These are phyloP conservation scores for Epinotia bilunana DNA, from an alignment of 2,888 invertebrate genomes.

Conservation along the genomic window DNA sequence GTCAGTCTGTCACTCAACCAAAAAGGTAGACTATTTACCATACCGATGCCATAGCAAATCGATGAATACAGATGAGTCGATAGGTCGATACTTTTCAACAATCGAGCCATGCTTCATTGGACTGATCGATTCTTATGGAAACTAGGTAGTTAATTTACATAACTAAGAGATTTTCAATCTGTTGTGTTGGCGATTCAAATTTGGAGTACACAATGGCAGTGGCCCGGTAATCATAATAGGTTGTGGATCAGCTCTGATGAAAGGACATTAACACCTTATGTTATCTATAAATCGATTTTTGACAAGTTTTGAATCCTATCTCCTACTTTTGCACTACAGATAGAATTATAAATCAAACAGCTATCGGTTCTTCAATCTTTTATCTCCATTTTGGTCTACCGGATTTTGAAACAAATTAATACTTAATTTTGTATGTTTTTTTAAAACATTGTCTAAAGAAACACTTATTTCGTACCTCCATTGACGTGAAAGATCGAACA, in stretches of 20 bases:
- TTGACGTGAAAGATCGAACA: too few relatives aligned
- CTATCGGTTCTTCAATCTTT: too few relatives aligned
- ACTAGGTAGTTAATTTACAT: constrained; percentile 41
- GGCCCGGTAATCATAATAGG: not conserved
- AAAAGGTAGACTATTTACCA: constrained; percentile 19
- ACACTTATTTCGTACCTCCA: too few relatives aligned
- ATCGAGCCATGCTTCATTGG: constrained; percentile 41
- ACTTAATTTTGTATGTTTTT: too few relatives aligned
- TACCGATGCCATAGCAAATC: constrained; percentile 24
- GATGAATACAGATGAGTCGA: constrained; percentile 40
- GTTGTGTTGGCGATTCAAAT: constrained; percentile 26
- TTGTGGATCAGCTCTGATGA: not conserved
- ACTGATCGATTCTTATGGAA: constrained; percentile 32
- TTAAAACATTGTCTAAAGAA: too few relatives aligned
- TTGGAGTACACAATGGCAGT: constrained; percentile 1
- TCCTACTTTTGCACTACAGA: too few relatives aligned
- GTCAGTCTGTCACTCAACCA: constrained; percentile 3
- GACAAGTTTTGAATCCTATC: too few relatives aligned
- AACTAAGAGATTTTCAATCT: constrained; percentile 36
- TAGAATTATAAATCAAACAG: too few relatives aligned
- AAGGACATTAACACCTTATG: constrained; percentile 11
- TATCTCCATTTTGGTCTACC: too few relatives aligned
- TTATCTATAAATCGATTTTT: too few relatives aligned
- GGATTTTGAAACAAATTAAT: too few relatives aligned
- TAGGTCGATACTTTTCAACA: constrained; percentile 38